These are phyloP conservation scores for Protophormia terraenovae DNA, from an alignment of 2,888 invertebrate genomes.

Conservation along the genomic window DNA sequence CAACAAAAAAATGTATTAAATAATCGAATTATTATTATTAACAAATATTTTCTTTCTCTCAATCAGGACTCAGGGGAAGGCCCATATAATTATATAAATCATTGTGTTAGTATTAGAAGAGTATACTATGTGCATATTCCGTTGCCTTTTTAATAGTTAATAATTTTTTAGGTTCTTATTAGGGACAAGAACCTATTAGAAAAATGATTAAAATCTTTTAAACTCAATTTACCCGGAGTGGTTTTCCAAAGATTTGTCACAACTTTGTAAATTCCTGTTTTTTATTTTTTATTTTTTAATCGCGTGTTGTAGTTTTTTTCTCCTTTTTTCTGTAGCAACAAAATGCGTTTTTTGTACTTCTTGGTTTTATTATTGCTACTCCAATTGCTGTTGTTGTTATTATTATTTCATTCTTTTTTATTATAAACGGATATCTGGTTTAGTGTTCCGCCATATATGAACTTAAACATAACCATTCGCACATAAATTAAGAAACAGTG, in stretches of 20 bases:
- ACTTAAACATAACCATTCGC: not conserved
- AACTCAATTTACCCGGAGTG: not conserved
- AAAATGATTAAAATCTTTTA: not conserved
- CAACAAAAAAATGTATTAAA: too few relatives aligned
- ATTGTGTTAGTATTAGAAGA: too few relatives aligned
- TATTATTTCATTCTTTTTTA: not conserved
- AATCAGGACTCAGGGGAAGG: too few relatives aligned
- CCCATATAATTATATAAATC: too few relatives aligned
- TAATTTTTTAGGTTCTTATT: too few relatives aligned
- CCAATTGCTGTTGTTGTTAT: not conserved
- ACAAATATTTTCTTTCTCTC: too few relatives aligned
- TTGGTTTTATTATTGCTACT: not conserved
- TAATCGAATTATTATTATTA: too few relatives aligned
- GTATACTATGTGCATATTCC: too few relatives aligned
- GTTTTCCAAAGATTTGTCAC: conserved; percentile 35
- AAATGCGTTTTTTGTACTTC: conserved; percentile 29
- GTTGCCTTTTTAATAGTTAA: too few relatives aligned
- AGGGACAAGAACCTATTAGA: too few relatives aligned
- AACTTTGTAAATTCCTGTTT: not conserved
- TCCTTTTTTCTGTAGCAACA: not conserved
- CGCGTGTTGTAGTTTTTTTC: conserved; percentile 10
- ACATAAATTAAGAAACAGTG: not conserved
- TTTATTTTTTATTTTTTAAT: conserved; percentile 8
- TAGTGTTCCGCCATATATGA: not conserved
- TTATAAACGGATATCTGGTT: conserved; percentile 53